Percentiles rank a stretch among this genome's conserved stretches.
Evolutionary conservation across 53 echinoderm and acorn worm species (phyloP).

Genomic region (Patiria pectinifera): DNA sequence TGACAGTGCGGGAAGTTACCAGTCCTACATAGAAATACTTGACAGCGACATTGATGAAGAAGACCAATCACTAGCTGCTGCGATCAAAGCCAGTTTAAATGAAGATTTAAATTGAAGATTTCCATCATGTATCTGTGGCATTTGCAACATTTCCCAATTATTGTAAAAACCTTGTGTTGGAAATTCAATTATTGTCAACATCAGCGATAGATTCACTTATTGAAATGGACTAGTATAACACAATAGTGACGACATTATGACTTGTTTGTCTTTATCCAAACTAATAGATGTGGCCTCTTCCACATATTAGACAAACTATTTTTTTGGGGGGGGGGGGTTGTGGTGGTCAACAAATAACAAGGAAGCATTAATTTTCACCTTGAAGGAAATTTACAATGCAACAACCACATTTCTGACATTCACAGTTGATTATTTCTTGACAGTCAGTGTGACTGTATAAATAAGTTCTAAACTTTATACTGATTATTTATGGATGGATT

Average conservation of each 20-base stretch:
- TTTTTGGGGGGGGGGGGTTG: too few species aligned
- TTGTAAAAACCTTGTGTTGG: not conserved
- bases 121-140: not conserved
- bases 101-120: not conserved
- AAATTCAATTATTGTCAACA: slow-evolving; percentile 7
- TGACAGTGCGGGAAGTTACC: not conserved
- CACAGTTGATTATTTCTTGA: slow-evolving; percentile 3
- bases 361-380: not conserved
- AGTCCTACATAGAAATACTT: not conserved
- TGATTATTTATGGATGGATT: not conserved
- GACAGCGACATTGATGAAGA: slow-evolving; percentile 13
- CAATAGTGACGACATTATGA: not conserved
- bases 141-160: not conserved
- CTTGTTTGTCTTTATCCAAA: slow-evolving; percentile 17
- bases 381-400: not conserved
- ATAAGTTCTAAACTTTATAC: not conserved
- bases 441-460: slow-evolving; percentile 10
- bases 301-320: too few species aligned
- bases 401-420: slow-evolving; percentile 9
- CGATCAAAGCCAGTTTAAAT: slow-evolving; percentile 15
- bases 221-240: not conserved
- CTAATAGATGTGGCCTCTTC: not conserved
- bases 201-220: slow-evolving; percentile 4
- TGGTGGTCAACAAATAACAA: too few species aligned
- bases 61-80: slow-evolving; percentile 1